Evolutionary conservation across 37 sponge, comb jelly and placozoan species (phyloP), one percentile per base, ranked within the genome.

Genomic region (Trichoplax adhaerens): DNA sequence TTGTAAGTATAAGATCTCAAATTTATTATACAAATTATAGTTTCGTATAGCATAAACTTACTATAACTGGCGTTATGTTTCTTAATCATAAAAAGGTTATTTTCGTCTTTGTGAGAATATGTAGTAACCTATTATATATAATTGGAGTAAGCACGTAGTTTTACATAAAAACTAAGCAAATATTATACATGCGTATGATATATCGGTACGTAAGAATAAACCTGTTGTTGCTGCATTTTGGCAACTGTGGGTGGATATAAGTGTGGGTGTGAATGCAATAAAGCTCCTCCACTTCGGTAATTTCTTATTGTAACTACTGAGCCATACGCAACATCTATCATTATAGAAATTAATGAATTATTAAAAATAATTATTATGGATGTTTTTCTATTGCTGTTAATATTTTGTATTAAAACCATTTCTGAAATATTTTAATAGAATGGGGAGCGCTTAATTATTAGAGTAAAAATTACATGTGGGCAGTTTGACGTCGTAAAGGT

Each of bases 101-200:
- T 96, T 60, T 91, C 92, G 69, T 96, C 98, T 58, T 85, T 88
- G 77, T 90, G 91, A 8, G 89, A 80, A 76, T 96, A 96, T 5
- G 89, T 88, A 48, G 98, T 96, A 7, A 96, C 78, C 89, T 93
- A 29, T 29, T 29, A 29, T 29, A 29, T 29, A 29, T 29, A 29
- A 29, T 29, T 29, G 29, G 29, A 29, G 29, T 29, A 29, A 29
- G 29, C 29, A 29, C 29, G 29, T 29, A 29, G 29, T 29, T 29
- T 29, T 29, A 29, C 29, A 29, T 29, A 29, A 29, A 29, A 29
- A 29, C 29, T 29, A 29, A 29, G 29, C 29, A 29, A 29, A 29
- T 29, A 29, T 29, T 29, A 29, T 29, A 29, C 29, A 29, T 29
- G 29, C 29, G 29, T 29, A 29, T 29, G 29, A 29, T 29, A 29